Evolutionary conservation across 2,888 invertebrate species (phyloP).

Genomic region (Linnaemya vulpina): DNA sequence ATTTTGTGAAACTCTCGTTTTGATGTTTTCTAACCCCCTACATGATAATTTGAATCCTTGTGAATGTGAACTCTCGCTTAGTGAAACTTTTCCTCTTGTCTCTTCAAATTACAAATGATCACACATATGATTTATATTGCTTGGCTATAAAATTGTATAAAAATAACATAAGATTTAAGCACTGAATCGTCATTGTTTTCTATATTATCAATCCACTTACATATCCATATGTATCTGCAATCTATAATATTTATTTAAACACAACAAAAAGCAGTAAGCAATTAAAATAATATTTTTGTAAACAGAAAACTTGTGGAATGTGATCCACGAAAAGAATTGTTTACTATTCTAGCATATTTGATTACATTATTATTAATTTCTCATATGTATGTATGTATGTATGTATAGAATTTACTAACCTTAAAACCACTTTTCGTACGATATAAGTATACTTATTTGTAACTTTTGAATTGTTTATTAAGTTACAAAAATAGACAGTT

Average conservation of each 20-base stretch:
- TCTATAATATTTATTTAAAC: neutral
- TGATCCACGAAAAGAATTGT: neutral
- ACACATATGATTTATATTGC: too few species aligned
- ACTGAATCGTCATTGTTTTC: neutral
- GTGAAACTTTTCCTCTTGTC: too few species aligned
- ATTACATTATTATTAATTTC: neutral
- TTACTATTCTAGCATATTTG: neutral
- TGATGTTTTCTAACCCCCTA: too few species aligned
- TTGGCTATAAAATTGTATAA: too few species aligned
- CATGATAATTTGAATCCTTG: too few species aligned
- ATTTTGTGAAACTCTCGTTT: too few species aligned
- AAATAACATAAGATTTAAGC: neutral
- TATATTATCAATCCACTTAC: constrained; percentile 34
- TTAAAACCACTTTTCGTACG: neutral
- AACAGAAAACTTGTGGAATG: neutral
- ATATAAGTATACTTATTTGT: neutral
- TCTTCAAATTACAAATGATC: too few species aligned
- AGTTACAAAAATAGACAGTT: neutral
- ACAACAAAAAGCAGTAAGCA: neutral
- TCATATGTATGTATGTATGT: too few species aligned
- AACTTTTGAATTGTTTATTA: constrained; percentile 5
- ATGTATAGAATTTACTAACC: constrained; percentile 1
- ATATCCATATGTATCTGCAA: neutral
- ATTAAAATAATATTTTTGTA: constrained; percentile 1
- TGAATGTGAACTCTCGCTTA: too few species aligned